Percentiles rank a stretch among this genome's conserved stretches.
Evolutionary conservation across 2,113 vertebrate genomes (phyloP).

Genomic region (Macheiramphus alcinus): DNA sequence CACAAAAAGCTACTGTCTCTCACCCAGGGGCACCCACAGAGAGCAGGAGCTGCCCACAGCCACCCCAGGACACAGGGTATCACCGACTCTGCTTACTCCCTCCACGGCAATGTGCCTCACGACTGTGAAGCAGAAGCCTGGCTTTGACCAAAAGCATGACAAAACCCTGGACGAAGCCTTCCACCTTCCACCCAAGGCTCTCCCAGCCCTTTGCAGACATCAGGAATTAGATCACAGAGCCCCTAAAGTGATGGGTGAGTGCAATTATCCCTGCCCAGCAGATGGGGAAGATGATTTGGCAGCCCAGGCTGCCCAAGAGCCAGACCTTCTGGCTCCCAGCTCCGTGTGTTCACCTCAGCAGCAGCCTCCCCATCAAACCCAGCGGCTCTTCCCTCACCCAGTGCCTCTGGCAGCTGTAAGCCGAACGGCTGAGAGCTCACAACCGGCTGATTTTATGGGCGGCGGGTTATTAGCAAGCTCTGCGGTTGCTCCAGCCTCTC

Average conservation of each 20-base stretch:
- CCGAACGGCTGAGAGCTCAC: neutral
- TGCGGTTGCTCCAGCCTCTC: slow-evolving; percentile 18
- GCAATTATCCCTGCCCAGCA: neutral
- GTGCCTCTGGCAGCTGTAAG: neutral
- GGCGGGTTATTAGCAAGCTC: neutral
- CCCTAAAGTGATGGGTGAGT: neutral
- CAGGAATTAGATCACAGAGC: neutral
- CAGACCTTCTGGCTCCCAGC: slow-evolving; percentile 28
- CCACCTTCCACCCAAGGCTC: neutral
- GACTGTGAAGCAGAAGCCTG: neutral
- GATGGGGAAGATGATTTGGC: neutral
- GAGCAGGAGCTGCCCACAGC: neutral
- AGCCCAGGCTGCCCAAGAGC: neutral
- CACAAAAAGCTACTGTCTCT: neutral
- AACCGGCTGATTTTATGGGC: neutral
- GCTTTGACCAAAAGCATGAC: neutral
- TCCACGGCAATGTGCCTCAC: neutral
- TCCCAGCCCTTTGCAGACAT: neutral
- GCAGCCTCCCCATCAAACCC: neutral
- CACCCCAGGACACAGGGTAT: neutral
- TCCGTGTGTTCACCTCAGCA: neutral
- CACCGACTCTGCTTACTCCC: neutral
- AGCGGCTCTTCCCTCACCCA: neutral
- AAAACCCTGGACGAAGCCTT: neutral
- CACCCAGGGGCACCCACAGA: neutral